Evolutionary conservation across 2,888 invertebrate genomes (phyloP).

Genomic region (Calliopum simillimum): DNA sequence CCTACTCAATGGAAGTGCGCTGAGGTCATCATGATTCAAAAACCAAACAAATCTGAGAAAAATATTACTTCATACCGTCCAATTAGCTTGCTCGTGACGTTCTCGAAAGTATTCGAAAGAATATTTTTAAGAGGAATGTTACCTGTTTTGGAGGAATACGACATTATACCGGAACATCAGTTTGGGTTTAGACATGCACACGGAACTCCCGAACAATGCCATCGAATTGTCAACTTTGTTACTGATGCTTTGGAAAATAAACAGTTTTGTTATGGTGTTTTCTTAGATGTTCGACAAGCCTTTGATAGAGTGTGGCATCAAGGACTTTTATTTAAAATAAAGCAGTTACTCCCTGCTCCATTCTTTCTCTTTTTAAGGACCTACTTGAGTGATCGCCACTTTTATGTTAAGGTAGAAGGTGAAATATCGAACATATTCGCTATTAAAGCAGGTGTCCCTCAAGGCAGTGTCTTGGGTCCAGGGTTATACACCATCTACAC

Average conservation of each 20-base stretch:
- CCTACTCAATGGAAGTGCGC: constrained; percentile 7
- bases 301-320: neutral
- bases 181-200: constrained; percentile 21
- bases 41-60: neutral
- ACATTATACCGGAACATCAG: constrained; percentile 17
- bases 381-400: neutral
- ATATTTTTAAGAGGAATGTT: constrained; percentile 2
- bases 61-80: neutral
- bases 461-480: no score
- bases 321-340: constrained; percentile 4
- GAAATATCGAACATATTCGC: no score
- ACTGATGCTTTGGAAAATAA: neutral
- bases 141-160: neutral
- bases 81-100: constrained; percentile 4
- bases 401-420: neutral
- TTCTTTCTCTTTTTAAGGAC: neutral
- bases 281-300: neutral
- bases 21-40: neutral
- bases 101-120: constrained; percentile 16
- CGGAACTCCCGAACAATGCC: constrained; percentile 21
- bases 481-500: neutral
- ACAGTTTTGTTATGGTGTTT: neutral
- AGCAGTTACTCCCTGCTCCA: neutral
- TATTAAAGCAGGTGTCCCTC: no score
- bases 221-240: neutral